Evolutionary conservation across 2,113 vertebrate species (phyloP).

Genomic region (Bufo gargarizans): DNA sequence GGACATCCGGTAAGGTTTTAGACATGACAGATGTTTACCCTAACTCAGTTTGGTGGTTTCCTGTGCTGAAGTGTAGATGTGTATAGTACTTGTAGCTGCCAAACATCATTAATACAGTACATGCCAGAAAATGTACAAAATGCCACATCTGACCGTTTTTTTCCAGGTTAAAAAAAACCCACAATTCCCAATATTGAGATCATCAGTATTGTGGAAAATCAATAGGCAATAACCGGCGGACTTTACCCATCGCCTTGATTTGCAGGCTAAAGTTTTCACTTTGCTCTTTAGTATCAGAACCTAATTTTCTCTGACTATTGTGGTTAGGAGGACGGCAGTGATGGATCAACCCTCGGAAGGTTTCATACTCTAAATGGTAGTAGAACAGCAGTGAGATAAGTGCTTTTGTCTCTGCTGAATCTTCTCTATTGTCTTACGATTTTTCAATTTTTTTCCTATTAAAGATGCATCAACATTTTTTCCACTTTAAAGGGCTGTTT

Average conservation of each 20-base stretch:
- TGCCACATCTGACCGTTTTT: neutral
- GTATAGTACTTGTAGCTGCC: no score
- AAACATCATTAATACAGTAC: neutral
- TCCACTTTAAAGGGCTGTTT: no score
- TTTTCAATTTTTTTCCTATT: neutral
- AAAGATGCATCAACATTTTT: no score
- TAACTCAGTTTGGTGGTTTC: no score
- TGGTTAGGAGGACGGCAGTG: slow-evolving; percentile 7
- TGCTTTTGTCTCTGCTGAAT: neutral
- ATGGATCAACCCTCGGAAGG: neutral
- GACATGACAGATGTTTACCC: no score
- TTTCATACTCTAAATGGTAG: neutral
- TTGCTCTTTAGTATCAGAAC: slow-evolving; percentile 29
- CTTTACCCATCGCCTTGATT: slow-evolving; percentile 25
- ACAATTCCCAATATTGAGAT: neutral
- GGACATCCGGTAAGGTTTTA: no score
- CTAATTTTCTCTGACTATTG: slow-evolving; percentile 20
- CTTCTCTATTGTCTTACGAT: neutral
- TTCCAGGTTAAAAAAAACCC: slow-evolving; percentile 13
- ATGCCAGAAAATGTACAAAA: neutral
- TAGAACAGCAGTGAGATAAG: neutral
- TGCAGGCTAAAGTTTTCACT: slow-evolving; percentile 18
- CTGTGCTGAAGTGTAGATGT: no score
- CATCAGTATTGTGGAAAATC: slow-evolving; percentile 39
- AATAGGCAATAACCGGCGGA: slow-evolving; percentile 26